These are phyloP conservation scores for Erpornis zantholeuca DNA, from an alignment of 2,113 vertebrate species.

Conservation along the genomic window DNA sequence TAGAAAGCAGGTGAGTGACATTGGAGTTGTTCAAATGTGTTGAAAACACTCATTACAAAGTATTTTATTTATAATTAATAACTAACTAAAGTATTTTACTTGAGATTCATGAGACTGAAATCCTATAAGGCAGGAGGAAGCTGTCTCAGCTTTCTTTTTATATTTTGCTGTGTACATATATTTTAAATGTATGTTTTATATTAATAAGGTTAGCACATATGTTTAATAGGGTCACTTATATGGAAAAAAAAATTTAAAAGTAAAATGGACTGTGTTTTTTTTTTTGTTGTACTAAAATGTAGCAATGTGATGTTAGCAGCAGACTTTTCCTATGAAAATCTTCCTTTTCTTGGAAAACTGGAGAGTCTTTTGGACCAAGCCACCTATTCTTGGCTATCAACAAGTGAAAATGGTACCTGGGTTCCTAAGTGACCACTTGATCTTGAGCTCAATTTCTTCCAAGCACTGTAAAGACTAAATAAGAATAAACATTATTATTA, in stretches of 20 bases:
- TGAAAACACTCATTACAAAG: neutral
- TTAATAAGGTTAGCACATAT: neutral
- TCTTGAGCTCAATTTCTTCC: neutral
- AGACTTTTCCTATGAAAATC: neutral
- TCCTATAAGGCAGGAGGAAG: neutral
- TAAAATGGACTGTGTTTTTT: rapidly evolving
- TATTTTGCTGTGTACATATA: neutral
- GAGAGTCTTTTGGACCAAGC: neutral
- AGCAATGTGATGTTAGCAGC: neutral
- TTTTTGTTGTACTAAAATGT: neutral
- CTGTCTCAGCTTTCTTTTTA: neutral
- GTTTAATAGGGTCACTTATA: neutral
- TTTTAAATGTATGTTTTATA: neutral
- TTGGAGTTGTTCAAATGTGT: neutral
- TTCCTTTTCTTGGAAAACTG: neutral
- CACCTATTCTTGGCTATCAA: neutral
- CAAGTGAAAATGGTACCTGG: neutral
- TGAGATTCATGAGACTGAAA: neutral
- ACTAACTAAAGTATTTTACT: neutral
- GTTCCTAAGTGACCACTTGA: neutral
- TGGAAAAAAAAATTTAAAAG: neutral
- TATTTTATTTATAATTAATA: neutral
- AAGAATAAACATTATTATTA: neutral
- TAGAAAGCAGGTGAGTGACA: neutral
- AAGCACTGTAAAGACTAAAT: neutral